Base-by-base conservation (phyloP, 2,113 vertebrate genomes). In the Phyllostomus hastatus region DNA sequence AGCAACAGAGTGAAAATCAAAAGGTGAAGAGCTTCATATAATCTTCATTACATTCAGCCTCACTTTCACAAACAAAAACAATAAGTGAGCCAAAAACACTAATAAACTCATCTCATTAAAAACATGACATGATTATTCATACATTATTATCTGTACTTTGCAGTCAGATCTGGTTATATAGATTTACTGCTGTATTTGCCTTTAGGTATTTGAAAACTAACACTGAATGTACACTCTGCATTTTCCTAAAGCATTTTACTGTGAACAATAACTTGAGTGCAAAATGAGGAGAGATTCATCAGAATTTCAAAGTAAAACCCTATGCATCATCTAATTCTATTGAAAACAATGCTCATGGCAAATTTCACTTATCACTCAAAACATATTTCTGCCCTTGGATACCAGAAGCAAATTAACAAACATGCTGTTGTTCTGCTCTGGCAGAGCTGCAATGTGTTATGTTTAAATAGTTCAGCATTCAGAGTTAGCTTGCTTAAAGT, bases 331-430 rank as follows among this genome's bases (percentile, higher is more conserved):
- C 64, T 97, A 93, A 97, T 97, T 97, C 94, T 95, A 94, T 72
- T 97, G 70, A 98, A 98, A 98, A 97, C 2, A 24, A 95, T 1
- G 26, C 87, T 97, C 70, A 80, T 91, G 94, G 93, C 81, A 98
- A 98, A 97, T 97, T 98, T 98, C 95, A 96, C 95, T 98, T 98
- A 97, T 98, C 97, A 92, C 96, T 92, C 96, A 88, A 98, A 98
- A 98, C 95, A 98, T 96, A 98, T 97, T 98, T 98, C 90, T 97
- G 96, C 78, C 91, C 91, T 97, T 97, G 94, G 98, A 97, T 96
- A 98, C 70, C 95, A 96, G 97, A 94, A 92, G 93, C 89, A 98
- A 97, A 96, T 97, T 98, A 96, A 95, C 82, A 96, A 97, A 94
- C 67, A 91, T 95, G 97, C 86, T 94, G 93, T 87, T 97, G 92